Evolutionary conservation across 2,888 invertebrate species (phyloP).

Genomic region (Caenorhabditis afra): DNA sequence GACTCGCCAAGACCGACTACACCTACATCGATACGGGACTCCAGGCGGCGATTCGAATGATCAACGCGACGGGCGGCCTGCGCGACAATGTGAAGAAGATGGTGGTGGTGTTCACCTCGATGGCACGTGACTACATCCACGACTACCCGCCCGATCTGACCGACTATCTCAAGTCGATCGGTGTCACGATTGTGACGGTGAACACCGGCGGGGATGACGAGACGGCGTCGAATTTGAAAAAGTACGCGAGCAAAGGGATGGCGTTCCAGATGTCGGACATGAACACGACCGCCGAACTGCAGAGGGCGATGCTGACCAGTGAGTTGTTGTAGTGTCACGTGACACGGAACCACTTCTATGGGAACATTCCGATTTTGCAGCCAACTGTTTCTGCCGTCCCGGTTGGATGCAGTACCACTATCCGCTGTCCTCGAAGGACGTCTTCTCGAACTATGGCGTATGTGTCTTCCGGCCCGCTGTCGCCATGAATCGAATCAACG

Average conservation of each 20-base stretch:
- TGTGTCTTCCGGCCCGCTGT: conserved; percentile 20
- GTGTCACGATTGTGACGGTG: conserved; percentile 34
- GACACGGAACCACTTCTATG: too few relatives aligned
- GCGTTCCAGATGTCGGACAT: conserved; percentile 36
- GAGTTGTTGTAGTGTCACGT: too few relatives aligned
- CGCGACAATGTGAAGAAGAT: conserved; percentile 34
- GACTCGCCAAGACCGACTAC: conserved; percentile 1
- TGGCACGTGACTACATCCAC: conserved; percentile 28
- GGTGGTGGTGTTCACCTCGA: conserved; percentile 33
- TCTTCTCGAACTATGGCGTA: conserved; percentile 31
- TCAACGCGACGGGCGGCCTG: conserved; percentile 33
- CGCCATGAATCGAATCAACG: conserved; percentile 21
- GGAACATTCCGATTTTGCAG: conserved; percentile 17
- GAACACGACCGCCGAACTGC: conserved; percentile 31
- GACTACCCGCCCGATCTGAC: conserved; percentile 23
- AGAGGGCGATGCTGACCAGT: conserved; percentile 22
- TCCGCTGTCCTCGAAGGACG: conserved; percentile 4
- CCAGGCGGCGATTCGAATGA: conserved; percentile 29
- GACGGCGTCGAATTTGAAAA: conserved; percentile 1
- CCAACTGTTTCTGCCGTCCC: conserved; percentile 45
- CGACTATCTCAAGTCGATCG: conserved; percentile 5
- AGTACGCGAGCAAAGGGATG: conserved; percentile 30
- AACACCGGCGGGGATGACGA: conserved; percentile 44
- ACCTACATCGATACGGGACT: conserved; percentile 30
- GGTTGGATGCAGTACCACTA: conserved; percentile 43